Evolutionary conservation across 1,140 invertebrate genomes (phyloP), one percentile per base, ranked within the genome.

Genomic region (Drosophila jambulina): DNA sequence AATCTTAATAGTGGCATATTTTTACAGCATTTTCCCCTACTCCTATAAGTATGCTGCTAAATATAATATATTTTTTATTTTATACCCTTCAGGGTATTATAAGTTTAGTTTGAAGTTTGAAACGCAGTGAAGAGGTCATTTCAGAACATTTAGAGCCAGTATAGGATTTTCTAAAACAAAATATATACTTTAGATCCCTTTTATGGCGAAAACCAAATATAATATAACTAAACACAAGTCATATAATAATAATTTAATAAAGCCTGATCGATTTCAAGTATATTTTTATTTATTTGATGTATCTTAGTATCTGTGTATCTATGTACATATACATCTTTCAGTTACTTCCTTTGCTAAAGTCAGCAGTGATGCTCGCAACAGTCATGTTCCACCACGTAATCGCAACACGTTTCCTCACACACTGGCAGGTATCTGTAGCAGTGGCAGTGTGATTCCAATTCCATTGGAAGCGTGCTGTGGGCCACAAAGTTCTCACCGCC

Each of bases 391-490:
- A 6, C 4, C n/a, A 19, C 10, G 2, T 19, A 19, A 21, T 61
- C 56, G 4, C 46, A 65, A 40, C 54, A 54, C 4, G 56, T 54
- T 42, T 61, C 56, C 4, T 25, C 3, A 19, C n/a, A 10, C 8
- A 38, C 49, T 1, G 71, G 67, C 23, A 71, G 48, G 27, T 71
- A 74, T 13, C n/a, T 43, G n/a, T 54, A 25, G 23, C 65, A 60
- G 21, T 25, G 9, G 13, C 38, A 61, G 7, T 17, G 45, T 1
- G 48, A 42, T 27, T 21, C 4, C 42, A 54, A 40, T 7, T n/a
- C 5, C 17, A 27, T 0, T 0, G 62, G 65, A 45, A 72, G 3
- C 19, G 58, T 13, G 3, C 32, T 7, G n/a, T 34, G 25, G 4
- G 48, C 6, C 56, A 74, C 56, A 46, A n/a, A 54, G 32, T 70